phyloP scores from a whole-genome alignment of 2,113 vertebrate species.

The Chlorocebus sabaeus region DNA sequence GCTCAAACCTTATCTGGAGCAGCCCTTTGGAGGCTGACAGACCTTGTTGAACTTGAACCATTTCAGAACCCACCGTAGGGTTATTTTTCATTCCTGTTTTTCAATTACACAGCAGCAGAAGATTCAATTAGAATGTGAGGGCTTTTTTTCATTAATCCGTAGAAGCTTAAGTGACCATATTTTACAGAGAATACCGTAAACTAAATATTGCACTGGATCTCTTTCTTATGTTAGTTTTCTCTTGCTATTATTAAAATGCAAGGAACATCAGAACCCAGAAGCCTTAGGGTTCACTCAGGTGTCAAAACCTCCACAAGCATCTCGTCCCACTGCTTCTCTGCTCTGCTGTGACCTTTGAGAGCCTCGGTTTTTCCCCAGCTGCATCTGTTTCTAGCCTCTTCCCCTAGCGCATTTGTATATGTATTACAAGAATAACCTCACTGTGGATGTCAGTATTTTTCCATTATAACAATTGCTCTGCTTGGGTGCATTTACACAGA shows the following conservation, averaged over 20 bases:
- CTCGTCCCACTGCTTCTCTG: not conserved
- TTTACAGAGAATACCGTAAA: not conserved
- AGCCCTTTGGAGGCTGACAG: slow-evolving; percentile 5
- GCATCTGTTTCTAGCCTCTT: not conserved
- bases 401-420: not conserved
- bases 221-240: not conserved
- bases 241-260: not conserved
- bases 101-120: not conserved
- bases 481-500: not conserved
- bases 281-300: not conserved
- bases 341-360: not conserved
- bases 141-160: not conserved
- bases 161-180: not conserved
- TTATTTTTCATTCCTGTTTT: slow-evolving; percentile 47
- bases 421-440: not conserved
- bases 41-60: slow-evolving; percentile 3
- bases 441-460: slow-evolving; percentile 21
- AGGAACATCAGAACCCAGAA: not conserved
- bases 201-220: not conserved
- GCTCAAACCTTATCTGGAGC: not conserved
- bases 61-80: not conserved
- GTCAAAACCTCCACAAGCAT: not conserved
- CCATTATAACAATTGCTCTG: not conserved
- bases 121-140: slow-evolving; percentile 27
- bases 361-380: not conserved